Conservation (phyloP, 2,888 invertebrate genomes). For the Drosophila pegasa region DNA sequence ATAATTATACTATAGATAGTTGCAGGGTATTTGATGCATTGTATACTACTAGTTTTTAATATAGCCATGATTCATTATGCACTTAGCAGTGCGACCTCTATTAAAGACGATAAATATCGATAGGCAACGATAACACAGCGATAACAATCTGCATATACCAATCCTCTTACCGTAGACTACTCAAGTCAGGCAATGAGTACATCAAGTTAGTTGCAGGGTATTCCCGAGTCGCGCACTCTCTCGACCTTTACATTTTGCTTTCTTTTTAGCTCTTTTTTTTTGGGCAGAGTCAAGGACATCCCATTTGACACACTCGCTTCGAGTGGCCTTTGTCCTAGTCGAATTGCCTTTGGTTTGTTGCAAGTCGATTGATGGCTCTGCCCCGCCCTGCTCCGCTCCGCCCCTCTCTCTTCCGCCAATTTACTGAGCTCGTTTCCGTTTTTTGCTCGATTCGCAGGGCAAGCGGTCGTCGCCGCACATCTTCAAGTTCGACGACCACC, state of each 20-base stretch:
- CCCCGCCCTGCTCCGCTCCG: background rate
- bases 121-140: no score
- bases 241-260: no score
- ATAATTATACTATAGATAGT: background rate
- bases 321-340: slow-evolving; percentile 30
- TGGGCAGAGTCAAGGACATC: background rate
- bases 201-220: slow-evolving; percentile 1
- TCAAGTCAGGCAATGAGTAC: no score
- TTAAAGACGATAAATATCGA: slow-evolving; percentile 3
- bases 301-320: background rate
- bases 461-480: slow-evolving; percentile 85
- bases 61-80: background rate
- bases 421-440: background rate
- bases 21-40: no score
- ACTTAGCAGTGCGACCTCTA: background rate
- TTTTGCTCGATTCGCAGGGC: slow-evolving; percentile 48
- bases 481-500: slow-evolving; percentile 85
- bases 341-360: slow-evolving; percentile 4
- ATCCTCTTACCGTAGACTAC: no score
- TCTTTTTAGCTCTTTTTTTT: background rate
- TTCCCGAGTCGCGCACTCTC: background rate
- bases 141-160: background rate
- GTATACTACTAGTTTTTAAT: no score
- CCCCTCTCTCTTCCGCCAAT: background rate
- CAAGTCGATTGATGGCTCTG: background rate